Percentiles rank a stretch among this genome's conserved stretches.
Evolutionary conservation across 2,797 vertebrate genomes (phyloP).

Genomic region (Lophius americanus): DNA sequence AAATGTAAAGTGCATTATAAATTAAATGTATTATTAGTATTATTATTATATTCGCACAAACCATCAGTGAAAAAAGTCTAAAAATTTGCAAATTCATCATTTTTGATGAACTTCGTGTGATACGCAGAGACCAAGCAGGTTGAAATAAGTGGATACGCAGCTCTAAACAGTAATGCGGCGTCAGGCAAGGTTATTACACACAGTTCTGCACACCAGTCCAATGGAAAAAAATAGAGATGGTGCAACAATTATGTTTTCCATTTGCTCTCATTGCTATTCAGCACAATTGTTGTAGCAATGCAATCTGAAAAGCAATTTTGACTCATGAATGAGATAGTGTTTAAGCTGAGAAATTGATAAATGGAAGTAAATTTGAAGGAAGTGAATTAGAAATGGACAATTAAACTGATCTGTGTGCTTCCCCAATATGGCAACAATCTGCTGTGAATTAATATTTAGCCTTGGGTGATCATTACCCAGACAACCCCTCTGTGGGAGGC

Average conservation of each 20-base stretch:
- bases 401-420: constrained; percentile 67
- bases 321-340: constrained; percentile 31
- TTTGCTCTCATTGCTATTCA: constrained; percentile 18
- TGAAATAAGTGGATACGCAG: constrained; percentile 1
- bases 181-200: constrained; percentile 10
- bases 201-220: not conserved
- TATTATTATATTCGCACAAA: too few relatives aligned
- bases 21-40: too few relatives aligned
- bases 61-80: too few relatives aligned
- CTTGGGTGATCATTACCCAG: constrained; percentile 76
- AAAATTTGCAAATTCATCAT: constrained; percentile 3
- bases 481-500: constrained; percentile 57
- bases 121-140: constrained; percentile 23
- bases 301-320: constrained; percentile 18
- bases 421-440: constrained; percentile 74
- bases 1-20: too few relatives aligned
- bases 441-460: constrained; percentile 73
- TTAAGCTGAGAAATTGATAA: constrained; percentile 40
- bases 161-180: constrained; percentile 11
- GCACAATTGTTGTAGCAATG: constrained; percentile 12
- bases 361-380: constrained; percentile 59
- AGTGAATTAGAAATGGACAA: constrained; percentile 69
- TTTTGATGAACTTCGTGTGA: not conserved
- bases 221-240: not conserved
- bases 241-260: constrained; percentile 19